Base-by-base conservation (phyloP, 2,888 invertebrate species). In the Lathronympha strigana region DNA sequence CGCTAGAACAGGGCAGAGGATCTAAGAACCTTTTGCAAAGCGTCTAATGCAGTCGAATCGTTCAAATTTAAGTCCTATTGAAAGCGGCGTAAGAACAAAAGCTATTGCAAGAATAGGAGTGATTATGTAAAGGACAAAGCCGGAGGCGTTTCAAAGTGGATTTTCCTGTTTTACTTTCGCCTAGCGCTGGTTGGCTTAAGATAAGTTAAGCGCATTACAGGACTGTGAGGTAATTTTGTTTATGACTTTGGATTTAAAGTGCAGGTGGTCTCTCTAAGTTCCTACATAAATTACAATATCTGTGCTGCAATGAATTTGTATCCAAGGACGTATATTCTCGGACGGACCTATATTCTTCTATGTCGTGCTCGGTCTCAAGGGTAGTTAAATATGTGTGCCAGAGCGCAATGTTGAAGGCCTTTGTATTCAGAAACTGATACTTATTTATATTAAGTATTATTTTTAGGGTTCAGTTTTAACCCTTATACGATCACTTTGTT, bases 71-170 rank as follows among this genome's bases (percentile, higher is more conserved):
- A 71, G 69, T 73, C 72, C 73, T 78, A 75, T 76, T 71, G 71
- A 71, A 69, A 69, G 67, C 64, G 50, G 21, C 31, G 15, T 67
- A 76, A 71, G 72, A 74, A 67, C 68, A 67, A 72, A 63, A 47
- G 50, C 54, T 17, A 57, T 62, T 60, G 68, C 66, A 63, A 50
- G 49, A 64, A 66, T 68, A n/a, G 63, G 67, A 74, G 76, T 73
- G 61, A 67, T 73, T 72, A 73, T 68, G 73, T 74, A 79, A 78
- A 76, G 73, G 67, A 75, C 72, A 76, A 76, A 74, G 74, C 74
- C 74, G 71, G 73, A 72, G 77, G 75, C 74, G 67, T 71, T 77
- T 75, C 72, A 78, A 78, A 83, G 77, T 78, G 73, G 74, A 79
- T 82, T 81, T 78, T 72, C 73, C 72, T 76, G 75, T 75, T 77